These are phyloP conservation scores for Drosophila serrata DNA, from an alignment of 1,140 invertebrate species.

Conservation along the genomic window DNA sequence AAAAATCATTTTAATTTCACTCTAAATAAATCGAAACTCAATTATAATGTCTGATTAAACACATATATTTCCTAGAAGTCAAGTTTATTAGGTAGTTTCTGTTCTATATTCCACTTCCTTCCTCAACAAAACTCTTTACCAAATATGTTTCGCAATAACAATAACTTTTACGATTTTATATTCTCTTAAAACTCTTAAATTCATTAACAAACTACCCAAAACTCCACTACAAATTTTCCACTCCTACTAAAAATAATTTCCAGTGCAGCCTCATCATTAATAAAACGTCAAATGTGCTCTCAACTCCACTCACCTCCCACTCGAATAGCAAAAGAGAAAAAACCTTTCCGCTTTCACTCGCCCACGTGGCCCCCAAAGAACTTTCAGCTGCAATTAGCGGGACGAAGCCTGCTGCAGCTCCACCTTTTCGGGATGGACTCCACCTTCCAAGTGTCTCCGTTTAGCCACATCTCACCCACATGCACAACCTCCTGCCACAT, in stretches of 20 bases:
- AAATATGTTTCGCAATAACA: no score
- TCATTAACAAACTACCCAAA: no score
- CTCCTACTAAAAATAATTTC: background rate
- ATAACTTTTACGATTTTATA: background rate
- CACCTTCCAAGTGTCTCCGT: slow-evolving; percentile 1
- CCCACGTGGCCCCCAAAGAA: slow-evolving; percentile 49
- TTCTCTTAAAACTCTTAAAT: background rate
- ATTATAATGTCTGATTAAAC: no score
- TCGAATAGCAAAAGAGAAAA: background rate
- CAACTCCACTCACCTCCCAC: slow-evolving; percentile 19
- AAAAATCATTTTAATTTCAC: no score
- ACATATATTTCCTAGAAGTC: no score
- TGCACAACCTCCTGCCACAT: no score
- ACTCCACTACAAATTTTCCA: no score
- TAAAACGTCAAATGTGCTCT: slow-evolving; percentile 64
- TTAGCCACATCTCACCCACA: background rate
- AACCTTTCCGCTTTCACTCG: slow-evolving; percentile 48
- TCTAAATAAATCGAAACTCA: no score
- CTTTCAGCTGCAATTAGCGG: slow-evolving; percentile 62
- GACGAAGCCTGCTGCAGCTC: slow-evolving; percentile 17
- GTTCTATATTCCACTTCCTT: background rate
- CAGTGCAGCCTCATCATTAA: slow-evolving; percentile 62
- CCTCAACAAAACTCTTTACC: background rate
- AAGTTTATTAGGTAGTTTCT: no score
- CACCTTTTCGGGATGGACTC: slow-evolving; percentile 6